phyloP scores from a whole-genome alignment of 2,888 invertebrate species.

The Lingula anatina region DNA sequence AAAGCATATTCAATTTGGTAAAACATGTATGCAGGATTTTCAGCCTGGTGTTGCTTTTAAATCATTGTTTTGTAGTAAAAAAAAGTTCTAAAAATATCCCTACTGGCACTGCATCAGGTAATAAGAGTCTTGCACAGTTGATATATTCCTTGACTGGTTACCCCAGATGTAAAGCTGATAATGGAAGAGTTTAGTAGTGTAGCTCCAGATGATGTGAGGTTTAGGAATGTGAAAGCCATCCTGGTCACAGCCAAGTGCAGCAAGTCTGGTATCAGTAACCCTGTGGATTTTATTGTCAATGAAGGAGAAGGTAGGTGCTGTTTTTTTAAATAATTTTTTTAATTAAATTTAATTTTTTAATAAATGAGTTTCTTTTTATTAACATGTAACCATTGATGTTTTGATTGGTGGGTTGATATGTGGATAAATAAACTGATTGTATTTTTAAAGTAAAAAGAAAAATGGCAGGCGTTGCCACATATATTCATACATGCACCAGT shows the following conservation, averaged over 20 bases:
- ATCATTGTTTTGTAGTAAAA: not conserved
- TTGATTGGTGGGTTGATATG: not conserved
- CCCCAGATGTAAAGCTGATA: constrained; percentile 29
- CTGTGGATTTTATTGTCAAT: constrained; percentile 46
- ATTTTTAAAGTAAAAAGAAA: too few species aligned
- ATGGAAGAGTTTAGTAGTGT: constrained; percentile 27
- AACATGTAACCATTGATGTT: not conserved
- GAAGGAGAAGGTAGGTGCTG: constrained; percentile 43
- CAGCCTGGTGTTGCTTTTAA: not conserved
- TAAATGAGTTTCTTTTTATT: not conserved
- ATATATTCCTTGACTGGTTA: constrained; percentile 11
- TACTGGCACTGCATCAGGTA: not conserved
- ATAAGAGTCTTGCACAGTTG: not conserved
- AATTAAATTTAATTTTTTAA: not conserved
- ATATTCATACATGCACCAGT: too few species aligned
- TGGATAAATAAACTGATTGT: too few species aligned
- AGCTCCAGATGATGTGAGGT: constrained; percentile 33
- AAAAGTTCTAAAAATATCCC: too few species aligned
- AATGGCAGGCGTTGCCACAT: too few species aligned
- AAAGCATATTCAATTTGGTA: too few species aligned
- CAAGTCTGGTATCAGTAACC: constrained; percentile 42
- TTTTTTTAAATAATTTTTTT: not conserved
- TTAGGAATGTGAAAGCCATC: constrained; percentile 36
- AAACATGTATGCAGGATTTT: too few species aligned
- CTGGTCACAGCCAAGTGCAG: constrained; percentile 44